Percentiles rank a stretch among this genome's conserved stretches.
Conservation (phyloP, 64 coral and sea anemone genomes). For the Stichodactyla helianthus region DNA sequence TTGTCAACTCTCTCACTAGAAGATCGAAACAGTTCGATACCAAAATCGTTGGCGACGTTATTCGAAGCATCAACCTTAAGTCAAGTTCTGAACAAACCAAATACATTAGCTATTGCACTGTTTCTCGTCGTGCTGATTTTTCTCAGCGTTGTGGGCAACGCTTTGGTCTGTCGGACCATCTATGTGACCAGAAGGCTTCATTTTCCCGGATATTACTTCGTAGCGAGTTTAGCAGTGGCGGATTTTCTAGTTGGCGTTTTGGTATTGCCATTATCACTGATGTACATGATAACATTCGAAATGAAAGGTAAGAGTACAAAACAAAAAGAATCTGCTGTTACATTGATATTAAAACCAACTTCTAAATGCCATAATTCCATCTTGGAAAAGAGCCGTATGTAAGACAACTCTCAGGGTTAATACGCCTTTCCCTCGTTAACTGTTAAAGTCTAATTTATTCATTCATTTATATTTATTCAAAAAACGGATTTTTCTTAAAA, state of each 20-base stretch:
- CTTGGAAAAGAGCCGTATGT: no score
- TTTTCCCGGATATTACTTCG: neutral
- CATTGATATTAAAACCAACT: no score
- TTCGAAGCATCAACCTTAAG: neutral
- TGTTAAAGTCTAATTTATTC: no score
- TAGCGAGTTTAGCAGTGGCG: constrained; percentile 12
- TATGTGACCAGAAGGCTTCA: constrained; percentile 9
- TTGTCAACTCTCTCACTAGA: neutral
- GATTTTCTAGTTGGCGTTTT: constrained; percentile 14
- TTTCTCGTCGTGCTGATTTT: neutral
- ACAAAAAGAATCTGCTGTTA: no score
- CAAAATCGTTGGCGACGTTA: neutral
- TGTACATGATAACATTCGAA: neutral
- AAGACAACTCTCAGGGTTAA: no score
- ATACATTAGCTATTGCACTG: neutral
- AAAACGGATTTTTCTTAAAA: no score
- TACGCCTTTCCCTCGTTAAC: no score
- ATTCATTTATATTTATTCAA: no score
- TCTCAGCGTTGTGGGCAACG: neutral
- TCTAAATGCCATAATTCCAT: no score
- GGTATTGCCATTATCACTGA: neutral
- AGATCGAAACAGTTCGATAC: neutral
- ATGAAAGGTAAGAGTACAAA: constrained; percentile 1
- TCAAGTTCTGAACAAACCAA: neutral
- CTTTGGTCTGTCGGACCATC: constrained; percentile 2